Evolutionary conservation across 2,888 invertebrate species (phyloP).

Genomic region (Polylopha cassiicola): DNA sequence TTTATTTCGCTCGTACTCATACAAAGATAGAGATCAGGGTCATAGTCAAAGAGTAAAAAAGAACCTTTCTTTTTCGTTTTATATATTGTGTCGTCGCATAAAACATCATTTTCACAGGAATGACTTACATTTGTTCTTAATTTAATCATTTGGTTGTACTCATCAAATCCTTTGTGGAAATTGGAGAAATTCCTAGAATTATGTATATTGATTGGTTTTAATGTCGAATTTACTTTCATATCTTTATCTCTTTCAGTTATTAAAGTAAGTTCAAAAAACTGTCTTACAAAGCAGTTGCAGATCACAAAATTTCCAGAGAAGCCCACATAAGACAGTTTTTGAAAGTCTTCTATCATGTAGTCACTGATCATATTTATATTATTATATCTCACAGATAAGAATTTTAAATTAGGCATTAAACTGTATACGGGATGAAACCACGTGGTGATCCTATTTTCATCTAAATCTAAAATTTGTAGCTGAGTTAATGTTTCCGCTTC

Average conservation of each 20-base stretch:
- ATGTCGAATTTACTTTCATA: conserved; percentile 8
- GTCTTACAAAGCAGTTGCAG: conserved; percentile 76
- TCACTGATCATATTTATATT: conserved; percentile 74
- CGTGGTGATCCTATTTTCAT: conserved; percentile 70
- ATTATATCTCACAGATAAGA: conserved; percentile 70
- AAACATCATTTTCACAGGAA: conserved; percentile 18
- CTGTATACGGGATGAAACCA: conserved; percentile 71
- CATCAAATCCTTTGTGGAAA: conserved; percentile 40
- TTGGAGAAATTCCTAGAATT: not conserved
- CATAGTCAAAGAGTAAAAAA: conserved; percentile 47
- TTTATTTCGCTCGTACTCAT: too few species aligned
- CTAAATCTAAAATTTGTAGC: conserved; percentile 69
- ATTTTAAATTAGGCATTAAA: conserved; percentile 50
- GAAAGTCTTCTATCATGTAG: conserved; percentile 76
- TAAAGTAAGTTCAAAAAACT: conserved; percentile 62
- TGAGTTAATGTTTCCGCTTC: conserved; percentile 47
- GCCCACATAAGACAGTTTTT: conserved; percentile 60
- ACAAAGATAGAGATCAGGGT: conserved; percentile 38
- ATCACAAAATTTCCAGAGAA: conserved; percentile 77
- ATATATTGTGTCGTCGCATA: conserved; percentile 27
- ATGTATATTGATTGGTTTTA: conserved; percentile 19
- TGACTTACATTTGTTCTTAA: conserved; percentile 30
- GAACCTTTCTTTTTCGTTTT: conserved; percentile 31
- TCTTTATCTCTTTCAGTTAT: conserved; percentile 23
- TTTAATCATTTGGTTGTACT: conserved; percentile 37